Evolutionary conservation across 2,113 vertebrate species (phyloP).

Genomic region (Nesoenas mayeri): DNA sequence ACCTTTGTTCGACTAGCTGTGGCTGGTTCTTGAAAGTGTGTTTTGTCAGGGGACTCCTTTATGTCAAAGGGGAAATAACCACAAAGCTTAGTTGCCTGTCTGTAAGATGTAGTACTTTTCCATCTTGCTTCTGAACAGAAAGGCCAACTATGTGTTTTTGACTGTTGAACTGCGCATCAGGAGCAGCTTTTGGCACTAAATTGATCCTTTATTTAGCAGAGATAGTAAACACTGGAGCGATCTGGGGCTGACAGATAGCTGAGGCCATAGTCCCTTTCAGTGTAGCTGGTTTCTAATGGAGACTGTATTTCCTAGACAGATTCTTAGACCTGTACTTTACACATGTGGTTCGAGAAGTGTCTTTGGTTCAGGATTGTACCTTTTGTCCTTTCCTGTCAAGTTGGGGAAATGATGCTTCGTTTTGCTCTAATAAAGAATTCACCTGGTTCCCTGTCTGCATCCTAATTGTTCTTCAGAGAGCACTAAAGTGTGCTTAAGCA

Average conservation of each 20-base stretch:
- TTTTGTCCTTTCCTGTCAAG: conserved; percentile 67
- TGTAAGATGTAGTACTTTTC: not conserved
- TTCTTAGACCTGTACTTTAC: not conserved
- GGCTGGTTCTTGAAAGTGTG: not conserved
- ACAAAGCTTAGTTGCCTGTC: not conserved
- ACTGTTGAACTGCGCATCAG: not conserved
- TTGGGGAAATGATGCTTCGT: not conserved
- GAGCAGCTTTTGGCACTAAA: not conserved
- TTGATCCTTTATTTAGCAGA: not conserved
- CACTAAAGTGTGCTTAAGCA: conserved; percentile 69
- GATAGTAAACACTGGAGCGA: not conserved
- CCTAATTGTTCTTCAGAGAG: conserved; percentile 64
- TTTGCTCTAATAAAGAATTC: conserved; percentile 64
- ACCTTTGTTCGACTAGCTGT: not conserved
- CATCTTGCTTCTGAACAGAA: not conserved
- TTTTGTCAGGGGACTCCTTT: not conserved
- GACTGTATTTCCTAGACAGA: not conserved
- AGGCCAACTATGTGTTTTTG: not conserved
- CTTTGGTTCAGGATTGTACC: not conserved
- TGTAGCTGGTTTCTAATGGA: not conserved
- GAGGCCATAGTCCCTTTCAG: not conserved
- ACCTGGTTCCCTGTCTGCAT: conserved; percentile 61
- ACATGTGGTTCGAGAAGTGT: not conserved
- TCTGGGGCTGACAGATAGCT: not conserved
- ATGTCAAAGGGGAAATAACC: not conserved